Evolutionary conservation across 2,888 invertebrate species (phyloP).

Genomic region (Brenthis hecate): DNA sequence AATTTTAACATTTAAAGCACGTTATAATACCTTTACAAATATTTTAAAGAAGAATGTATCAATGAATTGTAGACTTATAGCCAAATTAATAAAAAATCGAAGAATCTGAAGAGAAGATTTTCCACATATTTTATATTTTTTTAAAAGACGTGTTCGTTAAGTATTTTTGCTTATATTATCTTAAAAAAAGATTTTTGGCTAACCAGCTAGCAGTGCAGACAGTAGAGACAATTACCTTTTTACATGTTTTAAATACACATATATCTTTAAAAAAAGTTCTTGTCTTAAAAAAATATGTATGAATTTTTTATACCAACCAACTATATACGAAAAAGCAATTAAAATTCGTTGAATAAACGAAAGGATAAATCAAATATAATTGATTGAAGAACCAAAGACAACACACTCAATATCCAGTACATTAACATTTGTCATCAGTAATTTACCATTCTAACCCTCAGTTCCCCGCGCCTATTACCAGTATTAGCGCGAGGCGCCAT

Average conservation of each 20-base stretch:
- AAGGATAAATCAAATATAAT: constrained; percentile 24
- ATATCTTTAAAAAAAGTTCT: no score
- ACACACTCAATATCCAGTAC: constrained; percentile 44
- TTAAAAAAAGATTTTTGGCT: no score
- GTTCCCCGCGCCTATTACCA: constrained; percentile 51
- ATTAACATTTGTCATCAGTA: constrained; percentile 61
- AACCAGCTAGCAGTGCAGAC: no score
- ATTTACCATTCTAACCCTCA: constrained; percentile 48
- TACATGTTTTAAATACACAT: no score
- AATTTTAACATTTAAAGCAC: constrained; percentile 51
- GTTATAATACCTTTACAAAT: background rate
- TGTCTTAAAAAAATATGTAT: no score
- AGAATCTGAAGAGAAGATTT: no score
- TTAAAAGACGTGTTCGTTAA: no score
- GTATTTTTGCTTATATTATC: no score
- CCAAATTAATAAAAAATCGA: no score
- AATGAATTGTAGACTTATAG: background rate
- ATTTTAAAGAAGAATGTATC: background rate
- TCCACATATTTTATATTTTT: no score
- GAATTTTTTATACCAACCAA: background rate
- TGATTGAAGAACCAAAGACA: constrained; percentile 28
- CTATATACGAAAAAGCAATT: background rate
- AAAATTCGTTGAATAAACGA: background rate
- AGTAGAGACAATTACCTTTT: no score
- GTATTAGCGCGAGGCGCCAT: constrained; percentile 73